Evolutionary conservation across 2,888 invertebrate species (phyloP).

Genomic region (Mesoligia furuncula): DNA sequence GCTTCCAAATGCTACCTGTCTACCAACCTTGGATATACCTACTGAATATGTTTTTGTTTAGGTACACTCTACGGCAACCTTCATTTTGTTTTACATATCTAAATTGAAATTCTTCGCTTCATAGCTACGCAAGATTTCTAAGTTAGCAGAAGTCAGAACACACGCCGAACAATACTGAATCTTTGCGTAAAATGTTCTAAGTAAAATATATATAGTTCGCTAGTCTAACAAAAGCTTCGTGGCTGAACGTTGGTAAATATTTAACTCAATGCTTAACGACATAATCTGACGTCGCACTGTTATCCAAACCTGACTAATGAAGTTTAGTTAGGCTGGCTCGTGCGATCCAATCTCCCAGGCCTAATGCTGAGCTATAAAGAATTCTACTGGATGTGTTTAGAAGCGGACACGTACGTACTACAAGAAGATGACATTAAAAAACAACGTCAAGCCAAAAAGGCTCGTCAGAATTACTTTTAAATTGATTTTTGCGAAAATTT

Average conservation of each 20-base stretch:
- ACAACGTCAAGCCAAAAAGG: not conserved
- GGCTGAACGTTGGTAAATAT: conserved; percentile 54
- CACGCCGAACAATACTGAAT: not conserved
- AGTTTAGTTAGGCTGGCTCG: conserved; percentile 84
- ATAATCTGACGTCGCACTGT: conserved; percentile 75
- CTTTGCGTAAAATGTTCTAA: not conserved
- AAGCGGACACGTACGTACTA: too few species aligned
- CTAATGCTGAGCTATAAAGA: conserved; percentile 63
- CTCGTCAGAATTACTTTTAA: not conserved
- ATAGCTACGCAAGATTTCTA: not conserved
- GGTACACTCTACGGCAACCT: conserved; percentile 15
- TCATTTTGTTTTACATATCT: conserved; percentile 55
- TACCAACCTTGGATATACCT: conserved; percentile 24
- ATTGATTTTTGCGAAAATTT: not conserved
- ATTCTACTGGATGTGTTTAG: conserved; percentile 58
- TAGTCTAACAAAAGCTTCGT: not conserved
- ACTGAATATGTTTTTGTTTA: conserved; percentile 31
- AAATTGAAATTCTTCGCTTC: conserved; percentile 50
- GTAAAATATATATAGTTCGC: not conserved
- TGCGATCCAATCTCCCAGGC: conserved; percentile 83
- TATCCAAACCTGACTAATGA: conserved; percentile 84
- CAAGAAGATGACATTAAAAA: not conserved
- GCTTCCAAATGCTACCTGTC: conserved; percentile 43
- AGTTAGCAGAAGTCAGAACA: not conserved
- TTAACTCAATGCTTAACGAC: conserved; percentile 69